Evolutionary conservation across 2,888 invertebrate genomes (phyloP).

Genomic region (Drosophila imparisetae): DNA sequence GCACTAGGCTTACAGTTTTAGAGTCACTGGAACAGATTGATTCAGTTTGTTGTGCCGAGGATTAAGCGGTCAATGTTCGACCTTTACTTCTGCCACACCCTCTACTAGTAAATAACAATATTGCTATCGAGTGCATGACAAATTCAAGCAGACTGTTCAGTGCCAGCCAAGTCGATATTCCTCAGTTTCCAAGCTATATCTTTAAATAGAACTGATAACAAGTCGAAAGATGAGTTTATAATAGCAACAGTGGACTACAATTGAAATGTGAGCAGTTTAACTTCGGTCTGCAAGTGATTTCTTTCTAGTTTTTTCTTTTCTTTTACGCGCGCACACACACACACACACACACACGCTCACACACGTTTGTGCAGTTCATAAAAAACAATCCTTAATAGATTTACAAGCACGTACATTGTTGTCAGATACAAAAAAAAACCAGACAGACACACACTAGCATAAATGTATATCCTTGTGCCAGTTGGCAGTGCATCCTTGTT

Average conservation of each 20-base stretch:
- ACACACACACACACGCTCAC: constrained; percentile 6
- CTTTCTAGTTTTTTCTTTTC: background rate
- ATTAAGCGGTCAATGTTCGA: background rate
- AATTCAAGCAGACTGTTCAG: background rate
- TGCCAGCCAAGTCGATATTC: no score
- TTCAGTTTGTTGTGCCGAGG: background rate
- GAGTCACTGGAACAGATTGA: background rate
- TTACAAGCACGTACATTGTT: constrained; percentile 69
- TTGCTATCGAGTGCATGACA: background rate
- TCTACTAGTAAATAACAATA: no score
- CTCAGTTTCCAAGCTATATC: no score
- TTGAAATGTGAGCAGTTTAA: background rate
- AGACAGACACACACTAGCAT: constrained; percentile 10
- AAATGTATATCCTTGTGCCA: constrained; percentile 14
- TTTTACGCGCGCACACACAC: constrained; percentile 7
- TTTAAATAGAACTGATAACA: background rate
- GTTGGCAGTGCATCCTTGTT: constrained; percentile 31
- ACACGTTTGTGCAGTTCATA: constrained; percentile 14
- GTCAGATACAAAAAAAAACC: constrained; percentile 24
- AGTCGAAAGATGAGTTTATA: background rate
- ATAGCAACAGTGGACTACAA: background rate
- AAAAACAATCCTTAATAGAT: constrained; percentile 70
- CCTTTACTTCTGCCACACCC: no score
- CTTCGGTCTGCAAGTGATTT: background rate
- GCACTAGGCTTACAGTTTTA: background rate